These are phyloP conservation scores for Phoxinus phoxinus DNA, from an alignment of 2,113 vertebrate genomes.

Conservation along the genomic window DNA sequence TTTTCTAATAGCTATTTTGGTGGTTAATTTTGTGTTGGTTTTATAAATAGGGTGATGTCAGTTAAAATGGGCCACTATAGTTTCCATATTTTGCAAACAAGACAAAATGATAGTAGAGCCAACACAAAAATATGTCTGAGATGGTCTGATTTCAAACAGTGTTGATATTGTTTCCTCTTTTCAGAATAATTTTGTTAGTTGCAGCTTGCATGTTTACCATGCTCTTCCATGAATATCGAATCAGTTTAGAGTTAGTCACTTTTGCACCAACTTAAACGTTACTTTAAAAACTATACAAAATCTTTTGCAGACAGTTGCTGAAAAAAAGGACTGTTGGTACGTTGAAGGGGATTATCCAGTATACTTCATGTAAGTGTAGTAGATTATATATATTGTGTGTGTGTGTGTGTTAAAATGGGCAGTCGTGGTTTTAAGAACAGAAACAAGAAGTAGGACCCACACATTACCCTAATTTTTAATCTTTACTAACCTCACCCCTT, in stretches of 20 bases:
- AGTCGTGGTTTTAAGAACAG: neutral
- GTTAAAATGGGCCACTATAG: neutral
- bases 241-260: neutral
- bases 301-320: slow-evolving; percentile 42
- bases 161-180: neutral
- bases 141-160: neutral
- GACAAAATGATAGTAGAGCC: neutral
- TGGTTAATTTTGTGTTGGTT: neutral
- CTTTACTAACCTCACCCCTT: neutral
- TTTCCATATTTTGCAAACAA: neutral
- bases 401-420: neutral
- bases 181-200: neutral
- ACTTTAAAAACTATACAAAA: neutral
- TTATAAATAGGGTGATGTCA: neutral
- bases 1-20: neutral
- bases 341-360: slow-evolving; percentile 52
- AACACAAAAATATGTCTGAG: neutral
- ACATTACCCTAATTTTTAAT: neutral
- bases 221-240: neutral
- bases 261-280: neutral
- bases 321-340: slow-evolving; percentile 58
- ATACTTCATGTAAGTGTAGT: slow-evolving; percentile 50
- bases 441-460: neutral
- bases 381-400: no score
- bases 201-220: neutral